Conservation (phyloP, 2,888 invertebrate species). For the Chaetoderma sp. region DNA sequence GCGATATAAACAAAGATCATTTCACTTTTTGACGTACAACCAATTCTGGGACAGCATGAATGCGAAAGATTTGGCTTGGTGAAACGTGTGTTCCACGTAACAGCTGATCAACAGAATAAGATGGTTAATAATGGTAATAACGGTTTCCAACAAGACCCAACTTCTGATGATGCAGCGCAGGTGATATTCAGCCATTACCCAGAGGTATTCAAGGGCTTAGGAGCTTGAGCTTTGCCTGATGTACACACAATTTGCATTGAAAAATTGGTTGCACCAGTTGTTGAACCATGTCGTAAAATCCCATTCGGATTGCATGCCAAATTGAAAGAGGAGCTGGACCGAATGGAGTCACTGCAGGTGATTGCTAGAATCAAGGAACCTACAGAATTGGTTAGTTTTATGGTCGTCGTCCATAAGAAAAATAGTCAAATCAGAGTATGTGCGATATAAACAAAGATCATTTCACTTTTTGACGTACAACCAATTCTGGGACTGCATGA, state of each 20-base stretch:
- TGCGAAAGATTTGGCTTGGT: not conserved
- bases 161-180: too few species aligned
- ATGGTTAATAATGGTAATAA: too few species aligned
- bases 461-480: not conserved
- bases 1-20: not conserved
- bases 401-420: conserved; percentile 33
- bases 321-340: conserved; percentile 33
- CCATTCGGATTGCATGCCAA: conserved; percentile 31
- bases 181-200: too few species aligned
- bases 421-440: conserved; percentile 39
- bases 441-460: too few species aligned
- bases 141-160: too few species aligned
- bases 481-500: not conserved
- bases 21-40: not conserved
- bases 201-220: conserved; percentile 30
- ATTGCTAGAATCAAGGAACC: conserved; percentile 39
- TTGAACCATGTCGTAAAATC: conserved; percentile 34
- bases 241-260: too few species aligned
- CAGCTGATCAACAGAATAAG: too few species aligned
- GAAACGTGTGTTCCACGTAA: conserved; percentile 13
- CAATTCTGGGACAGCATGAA: not conserved
- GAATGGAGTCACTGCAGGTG: conserved; percentile 28
- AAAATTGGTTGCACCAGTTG: conserved; percentile 36
- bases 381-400: conserved; percentile 41
- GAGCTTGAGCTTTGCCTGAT: too few species aligned